These are phyloP conservation scores for Silurus lanzhouensis DNA, from an alignment of 2,797 vertebrate species.

Conservation along the genomic window DNA sequence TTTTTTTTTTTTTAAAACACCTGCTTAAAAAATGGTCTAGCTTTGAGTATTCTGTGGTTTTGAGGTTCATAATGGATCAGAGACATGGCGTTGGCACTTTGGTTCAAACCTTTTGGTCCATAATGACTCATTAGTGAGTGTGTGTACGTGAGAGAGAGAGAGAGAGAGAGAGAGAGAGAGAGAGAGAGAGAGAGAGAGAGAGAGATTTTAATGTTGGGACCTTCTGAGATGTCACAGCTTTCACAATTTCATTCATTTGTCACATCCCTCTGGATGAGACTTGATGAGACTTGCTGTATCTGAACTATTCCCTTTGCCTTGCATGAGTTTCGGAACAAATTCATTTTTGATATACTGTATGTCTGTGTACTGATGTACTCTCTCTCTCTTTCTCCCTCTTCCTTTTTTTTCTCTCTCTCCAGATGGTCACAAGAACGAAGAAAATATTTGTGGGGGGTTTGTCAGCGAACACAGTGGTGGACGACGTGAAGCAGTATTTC, in stretches of 20 bases:
- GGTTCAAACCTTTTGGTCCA: neutral
- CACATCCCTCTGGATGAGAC: neutral
- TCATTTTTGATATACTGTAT: constrained; percentile 10
- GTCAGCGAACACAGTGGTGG: constrained; percentile 97
- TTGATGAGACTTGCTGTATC: neutral
- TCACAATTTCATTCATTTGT: constrained; percentile 6
- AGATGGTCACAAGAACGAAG: constrained; percentile 99
- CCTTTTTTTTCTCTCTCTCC: constrained; percentile 44
- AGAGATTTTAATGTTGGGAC: neutral
- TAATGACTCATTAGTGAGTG: neutral
- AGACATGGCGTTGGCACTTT: neutral
- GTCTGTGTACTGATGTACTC: neutral
- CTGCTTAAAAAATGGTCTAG: neutral
- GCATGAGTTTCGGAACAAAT: constrained; percentile 32
- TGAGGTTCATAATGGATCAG: neutral
- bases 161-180: neutral
- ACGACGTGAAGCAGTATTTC: constrained; percentile 99
- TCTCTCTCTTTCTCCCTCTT: neutral
- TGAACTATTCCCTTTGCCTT: neutral
- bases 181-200: neutral
- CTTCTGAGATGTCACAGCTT: neutral
- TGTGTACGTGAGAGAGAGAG: neutral
- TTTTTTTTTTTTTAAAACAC: neutral
- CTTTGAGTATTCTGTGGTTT: no score
- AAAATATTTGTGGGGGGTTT: constrained; percentile 99